Percentiles rank a stretch among this genome's conserved stretches.
Evolutionary conservation across 2,888 invertebrate genomes (phyloP).

Genomic region (Eupsilia transversa): DNA sequence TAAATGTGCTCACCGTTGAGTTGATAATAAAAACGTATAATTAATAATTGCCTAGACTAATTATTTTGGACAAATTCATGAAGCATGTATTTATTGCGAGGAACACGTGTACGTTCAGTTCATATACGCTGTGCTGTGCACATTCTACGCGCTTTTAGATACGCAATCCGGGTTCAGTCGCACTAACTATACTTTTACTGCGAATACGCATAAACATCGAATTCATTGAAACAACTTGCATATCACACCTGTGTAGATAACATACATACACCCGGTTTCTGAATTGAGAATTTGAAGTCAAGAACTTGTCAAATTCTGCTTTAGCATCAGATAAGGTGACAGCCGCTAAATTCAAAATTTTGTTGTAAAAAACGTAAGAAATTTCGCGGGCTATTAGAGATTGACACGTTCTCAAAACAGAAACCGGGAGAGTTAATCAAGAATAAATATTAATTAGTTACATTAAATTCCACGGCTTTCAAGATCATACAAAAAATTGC

Average conservation of each 20-base stretch:
- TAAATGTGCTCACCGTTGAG: not conserved
- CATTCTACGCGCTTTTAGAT: not conserved
- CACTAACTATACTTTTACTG: slow-evolving; percentile 8
- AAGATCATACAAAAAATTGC: slow-evolving; percentile 12
- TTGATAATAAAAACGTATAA: not conserved
- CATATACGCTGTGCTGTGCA: too few species aligned
- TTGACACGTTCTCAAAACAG: not conserved
- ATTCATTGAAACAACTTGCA: not conserved
- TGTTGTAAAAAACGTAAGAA: not conserved
- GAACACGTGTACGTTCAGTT: slow-evolving; percentile 1
- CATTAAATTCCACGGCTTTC: slow-evolving; percentile 2
- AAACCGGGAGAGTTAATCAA: not conserved
- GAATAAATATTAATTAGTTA: not conserved
- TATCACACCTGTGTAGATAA: not conserved
- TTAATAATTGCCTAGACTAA: slow-evolving; percentile 8
- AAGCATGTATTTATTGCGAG: slow-evolving; percentile 7
- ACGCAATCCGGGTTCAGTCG: not conserved
- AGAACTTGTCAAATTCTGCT: not conserved
- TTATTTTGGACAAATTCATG: not conserved
- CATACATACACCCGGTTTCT: not conserved
- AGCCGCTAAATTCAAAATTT: not conserved
- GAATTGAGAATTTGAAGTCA: not conserved
- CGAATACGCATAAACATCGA: slow-evolving; percentile 20
- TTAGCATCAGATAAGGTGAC: not conserved
- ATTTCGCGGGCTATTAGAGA: not conserved